These are phyloP conservation scores for Hirtodrosophila histrioides DNA, from an alignment of 2,888 invertebrate genomes.

Conservation along the genomic window DNA sequence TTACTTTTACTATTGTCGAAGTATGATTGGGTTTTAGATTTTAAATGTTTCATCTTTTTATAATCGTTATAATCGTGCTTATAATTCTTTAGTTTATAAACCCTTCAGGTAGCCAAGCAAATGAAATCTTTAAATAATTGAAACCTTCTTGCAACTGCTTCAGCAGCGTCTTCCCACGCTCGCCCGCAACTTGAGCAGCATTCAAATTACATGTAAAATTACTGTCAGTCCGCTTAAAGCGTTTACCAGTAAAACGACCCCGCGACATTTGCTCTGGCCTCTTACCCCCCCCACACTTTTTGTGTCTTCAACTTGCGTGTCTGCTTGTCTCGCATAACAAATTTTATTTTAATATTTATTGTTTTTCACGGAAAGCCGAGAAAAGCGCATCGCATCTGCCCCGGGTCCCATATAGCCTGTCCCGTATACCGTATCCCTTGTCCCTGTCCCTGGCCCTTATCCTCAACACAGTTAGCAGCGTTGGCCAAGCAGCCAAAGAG, in stretches of 20 bases:
- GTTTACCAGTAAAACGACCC: conserved; percentile 52
- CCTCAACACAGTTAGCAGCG: neutral
- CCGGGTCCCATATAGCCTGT: neutral
- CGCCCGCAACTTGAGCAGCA: conserved; percentile 33
- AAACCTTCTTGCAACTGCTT: neutral
- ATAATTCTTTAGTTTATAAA: neutral
- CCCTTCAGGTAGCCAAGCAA: conserved; percentile 14
- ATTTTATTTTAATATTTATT: conserved; percentile 78
- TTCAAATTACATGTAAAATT: conserved; percentile 75
- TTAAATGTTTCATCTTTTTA: no score
- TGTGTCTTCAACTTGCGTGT: conserved; percentile 37
- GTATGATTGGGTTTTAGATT: no score
- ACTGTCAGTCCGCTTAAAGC: conserved; percentile 69
- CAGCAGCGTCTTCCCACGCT: neutral
- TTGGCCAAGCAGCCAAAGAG: conserved; percentile 19
- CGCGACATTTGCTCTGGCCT: conserved; percentile 43
- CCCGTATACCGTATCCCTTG: neutral
- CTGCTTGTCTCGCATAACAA: conserved; percentile 67
- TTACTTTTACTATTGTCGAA: no score
- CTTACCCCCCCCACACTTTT: neutral
- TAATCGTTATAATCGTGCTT: no score
- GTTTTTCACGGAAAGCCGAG: conserved; percentile 70
- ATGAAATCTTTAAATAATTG: conserved; percentile 43
- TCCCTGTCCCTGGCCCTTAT: no score
- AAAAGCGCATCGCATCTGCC: conserved; percentile 58